A percentile compares a stretch with the other conserved stretches of the same genome.
These are phyloP conservation scores for Anarsia innoxiella DNA, from an alignment of 2,888 invertebrate species.

Conservation along the genomic window DNA sequence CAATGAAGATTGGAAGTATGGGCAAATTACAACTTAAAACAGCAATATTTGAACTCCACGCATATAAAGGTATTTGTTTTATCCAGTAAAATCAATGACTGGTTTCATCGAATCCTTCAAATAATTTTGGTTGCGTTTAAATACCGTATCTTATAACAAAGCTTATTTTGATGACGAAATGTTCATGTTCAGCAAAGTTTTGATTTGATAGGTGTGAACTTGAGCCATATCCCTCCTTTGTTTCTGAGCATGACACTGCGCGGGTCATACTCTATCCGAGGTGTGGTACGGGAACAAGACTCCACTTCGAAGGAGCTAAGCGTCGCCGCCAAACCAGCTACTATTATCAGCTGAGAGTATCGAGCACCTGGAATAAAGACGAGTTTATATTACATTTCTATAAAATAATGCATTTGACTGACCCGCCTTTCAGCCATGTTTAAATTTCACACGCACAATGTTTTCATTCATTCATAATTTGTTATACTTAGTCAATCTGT, in stretches of 20 bases:
- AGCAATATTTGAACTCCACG: no score
- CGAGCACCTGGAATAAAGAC: constrained; percentile 50
- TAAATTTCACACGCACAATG: constrained; percentile 16
- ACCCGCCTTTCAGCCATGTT: not conserved
- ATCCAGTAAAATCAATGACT: no score
- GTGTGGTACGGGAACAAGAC: constrained; percentile 53
- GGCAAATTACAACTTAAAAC: no score
- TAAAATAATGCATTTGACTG: not conserved
- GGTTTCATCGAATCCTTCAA: no score
- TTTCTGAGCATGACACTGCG: constrained; percentile 67
- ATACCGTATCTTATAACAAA: no score
- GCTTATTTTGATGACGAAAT: no score
- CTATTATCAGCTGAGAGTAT: constrained; percentile 57
- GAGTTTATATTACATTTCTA: not conserved
- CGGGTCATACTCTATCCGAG: constrained; percentile 54
- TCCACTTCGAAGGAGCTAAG: constrained; percentile 46
- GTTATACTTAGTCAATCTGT: constrained; percentile 16
- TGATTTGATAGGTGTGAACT: constrained; percentile 30
- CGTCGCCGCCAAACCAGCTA: constrained; percentile 47
- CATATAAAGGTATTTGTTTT: no score
- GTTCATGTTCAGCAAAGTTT: no score
- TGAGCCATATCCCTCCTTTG: constrained; percentile 62
- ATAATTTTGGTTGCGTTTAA: no score
- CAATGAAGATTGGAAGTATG: no score
- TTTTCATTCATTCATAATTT: constrained; percentile 11